A percentile compares a stretch with the other conserved stretches of the same genome.
These are phyloP conservation scores for Drosophila subquinaria DNA, from an alignment of 2,888 invertebrate genomes.

Conservation along the genomic window DNA sequence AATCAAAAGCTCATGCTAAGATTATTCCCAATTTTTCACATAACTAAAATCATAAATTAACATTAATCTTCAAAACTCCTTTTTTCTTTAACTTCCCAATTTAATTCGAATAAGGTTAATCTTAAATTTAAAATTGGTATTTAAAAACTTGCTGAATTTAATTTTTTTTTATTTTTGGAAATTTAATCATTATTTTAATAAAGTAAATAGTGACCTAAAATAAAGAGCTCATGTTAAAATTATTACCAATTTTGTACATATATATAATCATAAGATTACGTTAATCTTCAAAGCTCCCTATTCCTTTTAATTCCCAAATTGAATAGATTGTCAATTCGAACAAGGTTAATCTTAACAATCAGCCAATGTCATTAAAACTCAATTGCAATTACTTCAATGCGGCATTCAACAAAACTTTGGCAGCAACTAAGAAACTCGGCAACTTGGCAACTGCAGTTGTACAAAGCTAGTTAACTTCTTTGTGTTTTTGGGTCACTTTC, in stretches of 20 bases:
- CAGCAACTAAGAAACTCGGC: background rate
- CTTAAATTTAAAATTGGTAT: too few species aligned
- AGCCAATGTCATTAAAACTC: constrained; percentile 25
- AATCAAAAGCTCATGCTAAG: too few species aligned
- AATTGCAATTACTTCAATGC: constrained; percentile 27
- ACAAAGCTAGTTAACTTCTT: constrained; percentile 20
- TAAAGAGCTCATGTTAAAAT: background rate
- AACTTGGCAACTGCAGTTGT: constrained; percentile 26
- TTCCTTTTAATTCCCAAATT: background rate
- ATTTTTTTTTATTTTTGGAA: too few species aligned
- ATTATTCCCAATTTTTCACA: too few species aligned
- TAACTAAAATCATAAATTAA: too few species aligned
- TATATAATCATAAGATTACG: too few species aligned
- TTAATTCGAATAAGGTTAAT: too few species aligned
- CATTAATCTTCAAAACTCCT: too few species aligned
- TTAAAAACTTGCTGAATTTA: too few species aligned
- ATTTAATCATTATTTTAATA: too few species aligned
- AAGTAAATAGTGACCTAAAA: too few species aligned
- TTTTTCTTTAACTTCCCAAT: too few species aligned
- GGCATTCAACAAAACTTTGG: constrained; percentile 1
- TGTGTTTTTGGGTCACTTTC: constrained; percentile 3
- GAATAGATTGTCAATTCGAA: background rate
- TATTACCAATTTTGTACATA: background rate
- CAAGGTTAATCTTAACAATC: background rate
- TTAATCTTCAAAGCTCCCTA: background rate